Base-by-base conservation (phyloP, 30 jellyfish, hydroid and myxozoan species). In the Turritopsis dohrnii region DNA sequence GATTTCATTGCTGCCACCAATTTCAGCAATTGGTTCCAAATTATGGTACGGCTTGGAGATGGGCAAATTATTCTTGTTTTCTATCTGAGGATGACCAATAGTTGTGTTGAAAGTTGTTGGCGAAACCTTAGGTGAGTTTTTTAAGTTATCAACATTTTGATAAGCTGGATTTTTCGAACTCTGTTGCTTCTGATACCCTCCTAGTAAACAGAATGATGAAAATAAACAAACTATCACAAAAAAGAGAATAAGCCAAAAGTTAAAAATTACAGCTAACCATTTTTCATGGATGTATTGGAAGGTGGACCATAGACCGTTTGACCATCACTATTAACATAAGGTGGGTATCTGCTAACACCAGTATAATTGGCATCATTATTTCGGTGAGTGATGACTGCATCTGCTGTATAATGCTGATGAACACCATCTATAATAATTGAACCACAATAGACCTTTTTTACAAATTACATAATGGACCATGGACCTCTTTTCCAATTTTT, bases 331-430 rank as follows among this genome's bases (percentile, higher is more conserved):
- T 85, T 52, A 16, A 80, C 53, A 65, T 80, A 53, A 54, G 98
- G 98, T 52, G 98, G 98, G 76, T 88, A 93, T 80, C 98, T 74
- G 88, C 96, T 88, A 26, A 93, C 98, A 1, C 96, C 98, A 13
- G 60, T 65, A 92, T 91, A 88, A 21, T 88, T 52, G 26, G 87
- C 29, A 25, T 80, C 83, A 24, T 72, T 84, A 79, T 93, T 88
- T n/a, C 80, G 79, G 66, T 93, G 98, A 25, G 92, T 81, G 21
- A 93, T 85, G 30, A 93, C 81, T 27, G 96, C 98, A 77, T 73
- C 81, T 19, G 88, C 96, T 16, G 98, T 93, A 1, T 88, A 53
- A 73, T 93, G 98, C 22, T 85, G 65, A 54, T 93, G 98, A n/a
- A 69, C 84, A 8, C 98, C 98, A 52, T 84, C 98, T 93, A 41